Percentiles rank a stretch among this genome's conserved stretches.
These are phyloP conservation scores for Xanthorhoe spadicearia DNA, from an alignment of 2,888 invertebrate species.

Conservation along the genomic window DNA sequence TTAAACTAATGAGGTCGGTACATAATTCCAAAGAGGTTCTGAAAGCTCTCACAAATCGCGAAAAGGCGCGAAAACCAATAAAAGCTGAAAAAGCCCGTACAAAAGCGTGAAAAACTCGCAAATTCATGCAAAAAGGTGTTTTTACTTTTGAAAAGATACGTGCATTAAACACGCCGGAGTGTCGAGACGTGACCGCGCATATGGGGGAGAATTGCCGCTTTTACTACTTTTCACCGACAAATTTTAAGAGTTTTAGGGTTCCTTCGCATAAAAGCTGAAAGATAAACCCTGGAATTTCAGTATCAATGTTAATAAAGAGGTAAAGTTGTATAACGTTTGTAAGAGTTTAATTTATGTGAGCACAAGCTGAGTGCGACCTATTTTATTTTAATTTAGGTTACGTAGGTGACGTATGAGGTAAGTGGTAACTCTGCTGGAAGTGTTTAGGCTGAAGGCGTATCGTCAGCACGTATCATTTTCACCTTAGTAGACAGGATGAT, in stretches of 20 bases:
- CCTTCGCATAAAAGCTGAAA: background rate
- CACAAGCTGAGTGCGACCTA: too few relatives aligned
- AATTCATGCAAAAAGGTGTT: conserved; percentile 44
- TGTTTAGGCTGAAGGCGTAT: too few relatives aligned
- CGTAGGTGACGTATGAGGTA: too few relatives aligned
- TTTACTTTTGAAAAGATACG: conserved; percentile 49
- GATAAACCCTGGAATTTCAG: background rate
- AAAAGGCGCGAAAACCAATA: conserved; percentile 21
- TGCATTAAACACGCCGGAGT: conserved; percentile 48
- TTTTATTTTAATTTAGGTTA: too few relatives aligned
- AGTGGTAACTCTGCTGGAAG: too few relatives aligned
- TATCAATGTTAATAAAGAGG: background rate
- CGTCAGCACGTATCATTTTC: too few relatives aligned
- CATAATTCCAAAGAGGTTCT: background rate
- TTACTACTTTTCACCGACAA: conserved; percentile 46
- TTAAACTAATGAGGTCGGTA: conserved; percentile 6
- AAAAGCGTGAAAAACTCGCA: conserved; percentile 31
- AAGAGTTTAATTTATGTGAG: too few relatives aligned
- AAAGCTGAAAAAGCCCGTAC: conserved; percentile 16
- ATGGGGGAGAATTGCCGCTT: conserved; percentile 50
- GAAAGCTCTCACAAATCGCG: conserved; percentile 12
- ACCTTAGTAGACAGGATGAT: too few relatives aligned
- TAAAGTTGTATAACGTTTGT: background rate
- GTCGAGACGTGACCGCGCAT: conserved; percentile 59
- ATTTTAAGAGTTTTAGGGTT: conserved; percentile 23